Base-by-base conservation (phyloP, 2,888 invertebrate species). In the Cantharis rufa region DNA sequence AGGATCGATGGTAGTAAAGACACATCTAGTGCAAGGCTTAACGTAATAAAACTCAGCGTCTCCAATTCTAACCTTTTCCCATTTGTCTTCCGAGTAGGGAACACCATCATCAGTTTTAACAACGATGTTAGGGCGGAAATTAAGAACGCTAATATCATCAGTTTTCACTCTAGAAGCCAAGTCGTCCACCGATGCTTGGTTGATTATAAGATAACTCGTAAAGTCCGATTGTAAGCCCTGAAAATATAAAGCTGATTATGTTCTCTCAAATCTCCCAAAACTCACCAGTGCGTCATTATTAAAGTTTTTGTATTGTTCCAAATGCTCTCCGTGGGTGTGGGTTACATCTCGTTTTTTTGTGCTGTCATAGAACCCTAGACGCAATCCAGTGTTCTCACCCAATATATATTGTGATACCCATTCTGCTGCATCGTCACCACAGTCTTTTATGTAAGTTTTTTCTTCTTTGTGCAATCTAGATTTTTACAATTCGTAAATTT, bases 41-140 rank as follows among this genome's bases (percentile, higher is more conserved):
- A 91, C 87, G 80, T 90, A 89, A 79, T 90, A 86, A 64, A 92
- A 87, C 11, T 88, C 89, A 1, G 83, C 82, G 28, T 89, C 86
- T 0, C 92, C 92, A 21, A 92, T 89, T 84, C 88, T 90, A 18
- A 92, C 86, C 89, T 90, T 91, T 16, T 89, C 88, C 91, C 92
- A 92, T 16, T 86, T 82, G 78, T 92, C 91, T 85, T 92, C 91
- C 3, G 84, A 87, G 80, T 88, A 91, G 2, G 90, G 84, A 69
- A 80, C 78, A 7, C 86, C 70, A 16, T 85, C 81, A 16, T 86
- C 84, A 10, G 89, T 90, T 16, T 89, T 87, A 0, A 92, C 86
- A 0, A 91, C 84, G 69, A 92, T 88, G 83, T 91, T 92, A 7
- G 91, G 91, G 77, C 92, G 86, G 84, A 92, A 92, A 82, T 90